phyloP scores from a whole-genome alignment of 2,888 invertebrate species.

The Schizaphis graminum region DNA sequence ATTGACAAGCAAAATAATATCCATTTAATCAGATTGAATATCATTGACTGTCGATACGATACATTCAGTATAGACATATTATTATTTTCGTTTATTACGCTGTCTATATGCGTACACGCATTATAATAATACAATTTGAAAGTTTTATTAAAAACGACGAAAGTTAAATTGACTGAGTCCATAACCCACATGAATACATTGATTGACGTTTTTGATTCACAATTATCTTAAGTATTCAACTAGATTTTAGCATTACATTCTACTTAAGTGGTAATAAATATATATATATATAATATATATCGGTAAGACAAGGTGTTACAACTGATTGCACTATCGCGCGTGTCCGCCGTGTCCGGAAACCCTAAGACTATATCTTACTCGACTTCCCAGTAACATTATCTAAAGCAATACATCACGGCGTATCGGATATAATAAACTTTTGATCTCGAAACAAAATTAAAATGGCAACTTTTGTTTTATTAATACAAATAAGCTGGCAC shows the following conservation, averaged over 20 bases:
- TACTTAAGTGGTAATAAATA: not conserved
- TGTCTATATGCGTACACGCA: not conserved
- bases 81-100: not conserved
- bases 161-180: not conserved
- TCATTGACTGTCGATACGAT: not conserved
- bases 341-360: not conserved
- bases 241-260: not conserved
- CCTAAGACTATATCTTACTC: not conserved
- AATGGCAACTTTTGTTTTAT: not conserved
- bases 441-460: not conserved
- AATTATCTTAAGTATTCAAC: not conserved
- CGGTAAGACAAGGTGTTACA: not conserved
- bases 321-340: not conserved
- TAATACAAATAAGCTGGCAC: not conserved
- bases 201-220: not conserved
- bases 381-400: not conserved
- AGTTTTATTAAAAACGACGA: not conserved
- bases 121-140: not conserved
- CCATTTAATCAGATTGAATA: not conserved
- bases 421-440: not conserved
- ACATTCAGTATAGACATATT: not conserved
- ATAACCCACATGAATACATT: not conserved
- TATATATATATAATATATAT: too few species aligned
- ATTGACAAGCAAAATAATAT: constrained; percentile 10
- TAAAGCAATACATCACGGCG: not conserved